Evolutionary conservation across 1,140 invertebrate species (phyloP).

Genomic region (Eupeodes corollae): DNA sequence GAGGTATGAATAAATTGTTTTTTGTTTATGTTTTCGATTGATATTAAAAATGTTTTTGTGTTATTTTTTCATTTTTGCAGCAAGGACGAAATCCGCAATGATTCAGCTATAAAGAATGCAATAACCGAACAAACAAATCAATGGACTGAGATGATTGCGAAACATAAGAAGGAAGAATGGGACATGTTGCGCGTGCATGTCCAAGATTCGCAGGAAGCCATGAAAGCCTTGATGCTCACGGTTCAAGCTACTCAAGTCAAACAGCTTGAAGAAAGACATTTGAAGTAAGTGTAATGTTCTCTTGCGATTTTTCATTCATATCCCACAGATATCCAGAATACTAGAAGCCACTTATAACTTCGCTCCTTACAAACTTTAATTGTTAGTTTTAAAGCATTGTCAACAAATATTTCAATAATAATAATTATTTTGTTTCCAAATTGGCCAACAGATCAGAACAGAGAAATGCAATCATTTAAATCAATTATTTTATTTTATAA

Average conservation of each 20-base stretch:
- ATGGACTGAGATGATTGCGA: constrained; percentile 83
- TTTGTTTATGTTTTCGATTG: background rate
- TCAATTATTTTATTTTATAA: constrained; percentile 4
- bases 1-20: constrained; percentile 48
- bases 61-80: constrained; percentile 38
- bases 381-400: too few relatives aligned
- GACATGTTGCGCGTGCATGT: constrained; percentile 71
- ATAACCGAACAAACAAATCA: constrained; percentile 84
- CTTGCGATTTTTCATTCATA: too few relatives aligned
- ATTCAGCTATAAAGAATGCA: constrained; percentile 64
- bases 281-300: constrained; percentile 53
- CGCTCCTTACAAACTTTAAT: too few relatives aligned
- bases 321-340: too few relatives aligned
- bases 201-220: constrained; percentile 70
- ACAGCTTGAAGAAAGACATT: constrained; percentile 78
- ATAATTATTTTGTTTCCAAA: too few relatives aligned
- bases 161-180: constrained; percentile 87
- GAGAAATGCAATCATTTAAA: too few relatives aligned
- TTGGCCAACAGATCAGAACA: too few relatives aligned
- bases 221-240: constrained; percentile 74
- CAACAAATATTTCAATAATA: too few relatives aligned
- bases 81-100: constrained; percentile 67
- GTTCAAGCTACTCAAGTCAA: constrained; percentile 82
- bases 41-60: constrained; percentile 9
- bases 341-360: too few relatives aligned